Evolutionary conservation across 2,797 vertebrate genomes (phyloP).

Genomic region (Tokudaia muenninki): DNA sequence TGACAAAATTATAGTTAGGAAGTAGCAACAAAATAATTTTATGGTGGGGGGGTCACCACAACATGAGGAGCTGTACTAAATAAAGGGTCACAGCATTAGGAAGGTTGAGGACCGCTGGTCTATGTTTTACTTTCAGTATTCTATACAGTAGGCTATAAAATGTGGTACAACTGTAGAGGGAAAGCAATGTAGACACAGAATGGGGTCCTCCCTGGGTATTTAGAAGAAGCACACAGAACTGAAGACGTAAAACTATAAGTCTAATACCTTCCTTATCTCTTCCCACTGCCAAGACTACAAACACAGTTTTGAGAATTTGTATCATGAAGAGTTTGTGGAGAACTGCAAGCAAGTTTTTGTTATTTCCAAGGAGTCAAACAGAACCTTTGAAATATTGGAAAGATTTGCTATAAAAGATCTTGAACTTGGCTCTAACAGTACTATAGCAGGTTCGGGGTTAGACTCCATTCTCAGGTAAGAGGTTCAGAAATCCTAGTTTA

Average conservation of each 20-base stretch:
- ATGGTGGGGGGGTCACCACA: neutral
- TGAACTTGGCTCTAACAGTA: conserved; percentile 41
- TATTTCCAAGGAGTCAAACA: conserved; percentile 71
- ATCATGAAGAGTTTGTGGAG: conserved; percentile 75
- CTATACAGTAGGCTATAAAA: neutral
- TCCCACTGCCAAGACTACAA: conserved; percentile 75
- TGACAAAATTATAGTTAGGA: neutral
- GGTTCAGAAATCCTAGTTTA: neutral
- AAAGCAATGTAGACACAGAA: neutral
- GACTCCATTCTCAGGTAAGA: conserved; percentile 69
- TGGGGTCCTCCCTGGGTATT: neutral
- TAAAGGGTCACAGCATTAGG: neutral
- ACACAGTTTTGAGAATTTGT: conserved; percentile 75
- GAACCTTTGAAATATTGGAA: conserved; percentile 79
- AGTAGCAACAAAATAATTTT: neutral
- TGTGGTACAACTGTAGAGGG: neutral
- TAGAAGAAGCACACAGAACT: neutral
- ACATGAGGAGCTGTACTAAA: neutral
- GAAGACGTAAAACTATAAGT: neutral
- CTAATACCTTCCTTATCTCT: conserved; percentile 52
- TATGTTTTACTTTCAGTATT: conserved; percentile 48
- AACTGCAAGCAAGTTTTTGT: conserved; percentile 80
- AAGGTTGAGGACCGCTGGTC: neutral
- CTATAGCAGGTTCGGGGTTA: neutral
- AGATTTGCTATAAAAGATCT: conserved; percentile 68